phyloP scores from a whole-genome alignment of 2,113 vertebrate species.

The Otus sunia region DNA sequence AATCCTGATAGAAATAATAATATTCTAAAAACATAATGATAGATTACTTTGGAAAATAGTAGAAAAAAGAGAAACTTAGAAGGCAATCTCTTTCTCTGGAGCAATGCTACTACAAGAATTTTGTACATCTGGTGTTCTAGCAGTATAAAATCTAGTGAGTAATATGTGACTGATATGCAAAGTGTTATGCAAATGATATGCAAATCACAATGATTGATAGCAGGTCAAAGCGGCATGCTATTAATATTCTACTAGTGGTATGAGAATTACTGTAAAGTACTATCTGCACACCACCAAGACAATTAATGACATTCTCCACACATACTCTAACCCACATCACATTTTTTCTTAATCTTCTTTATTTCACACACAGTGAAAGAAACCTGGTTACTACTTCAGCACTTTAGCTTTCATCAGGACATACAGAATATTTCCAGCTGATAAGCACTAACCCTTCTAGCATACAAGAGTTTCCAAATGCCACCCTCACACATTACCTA shows the following conservation, averaged over 20 bases:
- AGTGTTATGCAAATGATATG: not conserved
- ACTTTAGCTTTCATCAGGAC: conserved; percentile 4
- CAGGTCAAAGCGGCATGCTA: conserved; percentile 26
- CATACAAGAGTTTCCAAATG: not conserved
- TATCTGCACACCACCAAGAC: conserved; percentile 2
- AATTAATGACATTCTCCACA: conserved; percentile 7
- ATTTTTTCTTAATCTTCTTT: conserved; percentile 5
- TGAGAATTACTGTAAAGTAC: conserved; percentile 16
- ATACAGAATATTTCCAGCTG: not conserved
- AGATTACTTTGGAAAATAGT: not conserved
- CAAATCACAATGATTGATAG: not conserved
- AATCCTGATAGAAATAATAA: not conserved
- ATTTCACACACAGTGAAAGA: conserved; percentile 32
- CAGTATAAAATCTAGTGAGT: conserved; percentile 1
- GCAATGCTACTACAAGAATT: not conserved
- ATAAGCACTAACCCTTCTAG: not conserved
- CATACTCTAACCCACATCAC: not conserved
- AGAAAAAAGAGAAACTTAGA: not conserved
- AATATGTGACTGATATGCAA: not conserved
- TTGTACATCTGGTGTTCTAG: not conserved
- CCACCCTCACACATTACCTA: not conserved
- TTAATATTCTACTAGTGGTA: not conserved
- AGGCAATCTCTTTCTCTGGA: not conserved
- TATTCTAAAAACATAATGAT: not conserved
- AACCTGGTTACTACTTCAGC: not conserved